Percentiles rank a stretch among this genome's conserved stretches.
Conservation (phyloP, 2,113 vertebrate genomes). For the Pristiophorus japonicus region DNA sequence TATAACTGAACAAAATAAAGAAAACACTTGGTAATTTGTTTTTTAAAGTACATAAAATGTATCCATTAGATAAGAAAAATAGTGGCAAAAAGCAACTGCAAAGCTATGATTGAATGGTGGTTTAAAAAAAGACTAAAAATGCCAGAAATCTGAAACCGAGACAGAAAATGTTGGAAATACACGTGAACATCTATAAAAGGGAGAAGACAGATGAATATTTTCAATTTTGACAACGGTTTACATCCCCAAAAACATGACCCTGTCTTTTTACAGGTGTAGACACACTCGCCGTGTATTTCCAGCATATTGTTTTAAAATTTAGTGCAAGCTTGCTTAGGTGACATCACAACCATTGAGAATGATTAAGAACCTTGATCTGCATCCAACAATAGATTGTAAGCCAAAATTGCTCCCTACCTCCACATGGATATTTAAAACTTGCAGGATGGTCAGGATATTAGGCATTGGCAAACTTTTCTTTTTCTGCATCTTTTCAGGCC, state of each 20-base stretch:
- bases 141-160: not conserved
- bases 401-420: not conserved
- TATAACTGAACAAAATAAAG: not conserved
- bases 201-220: not conserved
- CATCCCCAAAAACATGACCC: not conserved
- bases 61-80: not conserved
- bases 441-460: not conserved
- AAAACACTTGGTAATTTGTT: not conserved
- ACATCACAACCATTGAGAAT: not conserved
- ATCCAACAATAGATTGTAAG: not conserved
- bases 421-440: not conserved
- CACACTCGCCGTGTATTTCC: not conserved
- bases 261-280: not conserved
- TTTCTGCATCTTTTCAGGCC: not conserved
- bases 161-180: not conserved
- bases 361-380: not conserved
- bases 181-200: not conserved
- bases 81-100: not conserved
- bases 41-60: not conserved
- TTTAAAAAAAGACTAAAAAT: not conserved
- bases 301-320: not conserved
- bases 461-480: not conserved
- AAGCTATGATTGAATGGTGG: not conserved
- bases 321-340: not conserved
- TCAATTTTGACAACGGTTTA: constrained; percentile 3